Conservation (phyloP, 2,113 vertebrate species). For the Brachypodius melanocephalos region DNA sequence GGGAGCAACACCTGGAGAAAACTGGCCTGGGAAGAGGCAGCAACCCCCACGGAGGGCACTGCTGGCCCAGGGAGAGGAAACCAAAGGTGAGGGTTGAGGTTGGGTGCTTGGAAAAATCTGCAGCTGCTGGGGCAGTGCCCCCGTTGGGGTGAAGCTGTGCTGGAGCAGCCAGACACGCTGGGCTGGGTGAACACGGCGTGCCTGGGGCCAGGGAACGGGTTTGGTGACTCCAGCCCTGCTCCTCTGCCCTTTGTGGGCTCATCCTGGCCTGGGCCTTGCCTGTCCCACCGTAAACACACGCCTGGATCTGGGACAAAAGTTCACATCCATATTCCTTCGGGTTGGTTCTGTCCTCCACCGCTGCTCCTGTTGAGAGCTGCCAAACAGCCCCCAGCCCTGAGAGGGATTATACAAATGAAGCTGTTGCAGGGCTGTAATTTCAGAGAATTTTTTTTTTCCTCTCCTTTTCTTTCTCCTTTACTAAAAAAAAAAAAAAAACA, state of each 20-base stretch:
- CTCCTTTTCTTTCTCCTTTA: neutral
- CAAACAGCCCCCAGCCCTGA: neutral
- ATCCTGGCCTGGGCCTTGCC: fast-evolving
- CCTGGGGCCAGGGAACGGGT: neutral
- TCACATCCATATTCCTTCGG: fast-evolving
- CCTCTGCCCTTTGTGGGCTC: neutral
- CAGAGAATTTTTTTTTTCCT: neutral
- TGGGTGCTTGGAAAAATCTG: neutral
- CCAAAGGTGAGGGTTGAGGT: neutral
- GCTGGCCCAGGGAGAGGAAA: fast-evolving
- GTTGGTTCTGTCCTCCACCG: neutral
- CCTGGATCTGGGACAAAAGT: neutral
- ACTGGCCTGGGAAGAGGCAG: fast-evolving
- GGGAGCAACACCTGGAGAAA: fast-evolving
- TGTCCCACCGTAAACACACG: fast-evolving
- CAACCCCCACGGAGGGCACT: fast-evolving
- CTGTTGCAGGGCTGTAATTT: neutral
- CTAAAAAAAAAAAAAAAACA: neutral
- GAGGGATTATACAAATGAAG: constrained; percentile 2
- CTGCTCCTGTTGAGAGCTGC: neutral
- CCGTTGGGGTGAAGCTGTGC: neutral
- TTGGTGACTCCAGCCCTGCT: neutral
- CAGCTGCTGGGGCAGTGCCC: neutral
- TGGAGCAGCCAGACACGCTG: neutral
- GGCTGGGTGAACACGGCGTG: fast-evolving